Base-by-base conservation (phyloP, 1,140 invertebrate species). In the Meloidogyne chitwoodi region DNA sequence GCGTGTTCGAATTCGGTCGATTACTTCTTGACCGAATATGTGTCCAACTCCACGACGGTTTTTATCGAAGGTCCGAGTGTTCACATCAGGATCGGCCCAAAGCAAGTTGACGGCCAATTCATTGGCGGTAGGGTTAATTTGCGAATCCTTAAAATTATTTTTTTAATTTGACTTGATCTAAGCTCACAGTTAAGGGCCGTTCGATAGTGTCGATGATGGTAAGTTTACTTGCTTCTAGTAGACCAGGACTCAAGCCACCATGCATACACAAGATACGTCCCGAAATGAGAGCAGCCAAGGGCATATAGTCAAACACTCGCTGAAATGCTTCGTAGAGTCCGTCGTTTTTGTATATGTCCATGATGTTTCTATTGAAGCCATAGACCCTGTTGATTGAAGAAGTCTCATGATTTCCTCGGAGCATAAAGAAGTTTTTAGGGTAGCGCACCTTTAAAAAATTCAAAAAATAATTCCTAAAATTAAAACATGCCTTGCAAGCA, bases 331-430 rank as follows among this genome's bases (percentile, higher is more conserved):
- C n/a, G 19, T 56, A 56, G n/a, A 56, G 48, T 1, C 0, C 19
- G 5, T 56, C 48, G n/a, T 19, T 56, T 56, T n/a, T 56, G 48
- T 56, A 56, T 19, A 56, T 4, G 5, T 56, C 48, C 19, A 56
- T n/a, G 19, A 56, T n/a, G 12, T 56, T 56, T 6, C n/a, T 14
- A 1, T 56, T 6, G n/a, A 56, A 56, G 48, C 48, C 48, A 56
- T 56, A 56, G 19, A 19, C 19, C 10, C 10, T 56, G 87, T 91
- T 92, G 81, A 92, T 91, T 77, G 88, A 89, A 48, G 90, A 90
- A 84, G 90, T 91, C 87, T 92, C 91, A 84, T 92, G 91, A 83
- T 92, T 92, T 38, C 91, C 91, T 77, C 91, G 86, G 31, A 92
- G 87, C 10, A 92, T 84, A 84, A 90, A 91, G 62, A 80, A 81